Evolutionary conservation across 2,888 invertebrate genomes (phyloP).

Genomic region (Eudemis profundana): DNA sequence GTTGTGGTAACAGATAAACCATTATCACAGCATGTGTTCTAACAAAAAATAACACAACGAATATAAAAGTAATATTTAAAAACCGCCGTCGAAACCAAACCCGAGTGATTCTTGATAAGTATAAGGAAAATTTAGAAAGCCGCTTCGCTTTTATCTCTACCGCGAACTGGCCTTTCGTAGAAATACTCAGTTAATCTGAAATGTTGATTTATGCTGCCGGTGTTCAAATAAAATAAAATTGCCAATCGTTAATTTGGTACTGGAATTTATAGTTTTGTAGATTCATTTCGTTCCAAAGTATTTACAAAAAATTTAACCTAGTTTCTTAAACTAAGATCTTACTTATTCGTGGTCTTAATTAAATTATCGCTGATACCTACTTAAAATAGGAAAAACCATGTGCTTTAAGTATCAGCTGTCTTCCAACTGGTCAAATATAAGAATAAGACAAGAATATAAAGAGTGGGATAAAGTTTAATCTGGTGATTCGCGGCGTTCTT

Average conservation of each 20-base stretch:
- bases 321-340: too few species aligned
- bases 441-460: too few species aligned
- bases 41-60: background rate
- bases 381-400: too few species aligned
- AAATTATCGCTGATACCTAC: too few species aligned
- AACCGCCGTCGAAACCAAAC: background rate
- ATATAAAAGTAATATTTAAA: background rate
- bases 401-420: too few species aligned
- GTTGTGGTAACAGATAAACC: background rate
- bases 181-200: conserved; percentile 5
- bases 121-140: conserved; percentile 24
- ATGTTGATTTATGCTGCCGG: conserved; percentile 5
- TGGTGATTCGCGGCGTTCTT: too few species aligned
- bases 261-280: background rate
- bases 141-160: conserved; percentile 20
- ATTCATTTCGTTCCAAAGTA: too few species aligned
- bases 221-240: conserved; percentile 9
- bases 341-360: too few species aligned
- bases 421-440: too few species aligned
- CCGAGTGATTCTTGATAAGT: conserved; percentile 5
- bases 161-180: conserved; percentile 16
- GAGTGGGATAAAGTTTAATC: too few species aligned
- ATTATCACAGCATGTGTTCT: background rate
- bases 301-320: too few species aligned
- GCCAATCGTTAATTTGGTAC: background rate